phyloP scores from a whole-genome alignment of 2,797 vertebrate genomes.

The Hippocampus kuda region DNA sequence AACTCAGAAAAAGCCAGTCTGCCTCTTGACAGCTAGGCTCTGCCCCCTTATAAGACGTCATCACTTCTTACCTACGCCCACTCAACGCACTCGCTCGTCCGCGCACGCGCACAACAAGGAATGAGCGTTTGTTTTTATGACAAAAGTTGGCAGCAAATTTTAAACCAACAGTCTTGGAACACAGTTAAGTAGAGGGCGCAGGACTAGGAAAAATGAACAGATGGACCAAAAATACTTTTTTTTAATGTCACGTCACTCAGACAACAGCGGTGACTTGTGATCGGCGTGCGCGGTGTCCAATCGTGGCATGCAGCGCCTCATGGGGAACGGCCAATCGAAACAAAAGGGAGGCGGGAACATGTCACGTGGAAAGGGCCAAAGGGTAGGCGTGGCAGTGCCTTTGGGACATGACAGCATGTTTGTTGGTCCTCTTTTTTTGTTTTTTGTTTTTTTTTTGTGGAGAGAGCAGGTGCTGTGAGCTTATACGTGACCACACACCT shows the following conservation, averaged over 20 bases:
- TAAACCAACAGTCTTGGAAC: background rate
- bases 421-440: slow-evolving; percentile 24
- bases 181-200: too few species aligned
- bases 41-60: slow-evolving; percentile 31
- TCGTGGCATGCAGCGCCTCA: background rate
- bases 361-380: slow-evolving; percentile 59
- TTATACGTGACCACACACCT: background rate
- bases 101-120: background rate
- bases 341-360: slow-evolving; percentile 28
- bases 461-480: slow-evolving; percentile 1
- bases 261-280: slow-evolving; percentile 50
- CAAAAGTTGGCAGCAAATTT: background rate
- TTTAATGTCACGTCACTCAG: slow-evolving; percentile 63
- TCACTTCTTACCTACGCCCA: slow-evolving; percentile 19
- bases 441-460: too few species aligned
- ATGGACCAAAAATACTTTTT: background rate
- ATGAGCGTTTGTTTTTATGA: slow-evolving; percentile 12
- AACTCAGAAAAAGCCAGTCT: slow-evolving; percentile 71
- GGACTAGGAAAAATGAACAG: background rate
- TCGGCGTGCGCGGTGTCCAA: slow-evolving; percentile 27
- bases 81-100: slow-evolving; percentile 10
- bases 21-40: slow-evolving; percentile 65
- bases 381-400: slow-evolving; percentile 47
- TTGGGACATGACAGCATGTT: slow-evolving; percentile 3
- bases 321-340: slow-evolving; percentile 45